phyloP scores from a whole-genome alignment of 30 jellyfish, hydroid and myxozoan genomes.

The Catostylus mosaicus region DNA sequence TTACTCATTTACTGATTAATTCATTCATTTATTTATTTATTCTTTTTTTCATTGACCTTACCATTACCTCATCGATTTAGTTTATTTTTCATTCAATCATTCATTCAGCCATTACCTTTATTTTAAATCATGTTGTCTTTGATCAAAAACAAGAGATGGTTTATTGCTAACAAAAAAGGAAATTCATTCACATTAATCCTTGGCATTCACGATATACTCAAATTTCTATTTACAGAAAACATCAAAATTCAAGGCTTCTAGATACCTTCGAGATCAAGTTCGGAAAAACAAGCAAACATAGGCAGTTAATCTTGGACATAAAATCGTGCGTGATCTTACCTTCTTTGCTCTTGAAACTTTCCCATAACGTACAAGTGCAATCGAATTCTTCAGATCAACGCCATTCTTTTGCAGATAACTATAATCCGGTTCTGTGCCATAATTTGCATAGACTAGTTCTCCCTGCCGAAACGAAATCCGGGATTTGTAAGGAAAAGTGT shows the following conservation, averaged over 20 bases:
- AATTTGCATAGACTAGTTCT: slow-evolving; percentile 90
- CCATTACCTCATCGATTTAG: not conserved
- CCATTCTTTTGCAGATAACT: slow-evolving; percentile 69
- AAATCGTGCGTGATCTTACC: slow-evolving; percentile 50
- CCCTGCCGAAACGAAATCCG: slow-evolving; percentile 59
- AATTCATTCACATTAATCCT: too few relatives aligned
- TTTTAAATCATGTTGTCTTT: not conserved
- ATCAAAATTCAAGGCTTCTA: too few relatives aligned
- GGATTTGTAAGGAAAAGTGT: too few relatives aligned
- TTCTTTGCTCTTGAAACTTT: slow-evolving; percentile 78
- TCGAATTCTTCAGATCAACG: slow-evolving; percentile 67
- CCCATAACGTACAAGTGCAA: slow-evolving; percentile 89
- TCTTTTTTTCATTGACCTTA: not conserved
- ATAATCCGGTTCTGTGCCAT: slow-evolving; percentile 85
- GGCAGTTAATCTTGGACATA: too few relatives aligned
- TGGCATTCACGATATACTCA: too few relatives aligned
- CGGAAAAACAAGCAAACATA: too few relatives aligned
- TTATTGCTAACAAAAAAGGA: too few relatives aligned
- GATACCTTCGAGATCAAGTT: not conserved
- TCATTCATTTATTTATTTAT: not conserved
- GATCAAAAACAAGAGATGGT: too few relatives aligned
- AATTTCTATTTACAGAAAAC: too few relatives aligned
- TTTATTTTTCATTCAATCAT: not conserved
- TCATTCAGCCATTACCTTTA: not conserved
- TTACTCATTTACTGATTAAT: not conserved